These are phyloP conservation scores for Bruchidius siliquastri DNA, from an alignment of 2,888 invertebrate genomes.

Conservation along the genomic window DNA sequence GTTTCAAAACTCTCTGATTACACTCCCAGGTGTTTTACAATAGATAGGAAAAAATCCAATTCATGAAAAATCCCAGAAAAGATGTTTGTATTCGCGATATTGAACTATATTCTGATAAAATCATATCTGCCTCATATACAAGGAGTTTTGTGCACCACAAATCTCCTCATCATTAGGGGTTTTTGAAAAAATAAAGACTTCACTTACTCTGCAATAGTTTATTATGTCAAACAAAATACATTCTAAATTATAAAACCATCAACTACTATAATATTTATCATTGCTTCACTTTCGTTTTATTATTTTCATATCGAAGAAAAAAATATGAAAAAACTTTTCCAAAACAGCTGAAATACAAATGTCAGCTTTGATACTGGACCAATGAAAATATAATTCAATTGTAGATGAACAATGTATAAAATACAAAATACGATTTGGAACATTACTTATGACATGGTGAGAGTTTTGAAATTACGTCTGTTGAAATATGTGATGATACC, in stretches of 20 bases:
- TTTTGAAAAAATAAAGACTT: not conserved
- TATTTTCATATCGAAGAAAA: not conserved
- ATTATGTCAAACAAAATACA: not conserved
- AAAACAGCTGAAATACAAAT: not conserved
- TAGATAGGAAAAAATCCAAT: too few species aligned
- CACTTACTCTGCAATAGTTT: not conserved
- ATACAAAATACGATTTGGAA: not conserved
- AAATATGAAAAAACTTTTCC: not conserved
- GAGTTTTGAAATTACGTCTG: not conserved
- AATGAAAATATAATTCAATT: not conserved
- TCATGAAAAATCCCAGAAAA: not conserved
- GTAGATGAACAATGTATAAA: not conserved
- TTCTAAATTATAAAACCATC: not conserved
- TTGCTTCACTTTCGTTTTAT: not conserved
- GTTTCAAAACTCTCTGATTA: too few species aligned
- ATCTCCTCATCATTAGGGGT: not conserved
- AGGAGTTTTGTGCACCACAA: not conserved
- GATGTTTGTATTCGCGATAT: not conserved
- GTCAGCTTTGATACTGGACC: not conserved
- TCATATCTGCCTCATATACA: not conserved
- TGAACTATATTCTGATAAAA: not conserved
- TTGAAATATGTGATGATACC: not conserved
- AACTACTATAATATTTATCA: not conserved
- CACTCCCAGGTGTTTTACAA: too few species aligned
- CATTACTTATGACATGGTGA: not conserved